Evolutionary conservation across 2,113 vertebrate genomes (phyloP).

Genomic region (Colius striatus): DNA sequence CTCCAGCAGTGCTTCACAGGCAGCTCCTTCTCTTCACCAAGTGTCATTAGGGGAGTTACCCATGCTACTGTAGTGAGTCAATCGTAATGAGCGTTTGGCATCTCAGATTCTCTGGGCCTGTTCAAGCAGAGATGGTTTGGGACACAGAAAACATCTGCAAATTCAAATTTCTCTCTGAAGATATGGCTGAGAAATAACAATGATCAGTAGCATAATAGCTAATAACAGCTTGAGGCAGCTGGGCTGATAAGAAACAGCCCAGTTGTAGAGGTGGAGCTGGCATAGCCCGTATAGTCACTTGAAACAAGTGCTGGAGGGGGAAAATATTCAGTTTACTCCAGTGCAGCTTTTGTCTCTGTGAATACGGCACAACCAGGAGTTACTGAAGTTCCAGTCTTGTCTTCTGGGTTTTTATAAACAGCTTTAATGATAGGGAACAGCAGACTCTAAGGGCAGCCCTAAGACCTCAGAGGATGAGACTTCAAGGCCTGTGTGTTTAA

Average conservation of each 20-base stretch:
- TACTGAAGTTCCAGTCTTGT: neutral
- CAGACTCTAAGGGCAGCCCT: neutral
- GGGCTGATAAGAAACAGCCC: neutral
- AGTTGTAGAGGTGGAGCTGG: neutral
- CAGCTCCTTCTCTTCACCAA: neutral
- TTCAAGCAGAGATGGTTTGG: neutral
- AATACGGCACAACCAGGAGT: neutral
- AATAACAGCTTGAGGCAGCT: constrained; percentile 8
- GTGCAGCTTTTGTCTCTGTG: neutral
- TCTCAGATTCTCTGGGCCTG: neutral
- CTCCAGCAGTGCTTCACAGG: neutral
- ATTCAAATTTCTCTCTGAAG: neutral
- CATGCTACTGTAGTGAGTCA: neutral
- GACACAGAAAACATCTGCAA: neutral
- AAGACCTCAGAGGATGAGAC: neutral
- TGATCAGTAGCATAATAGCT: neutral
- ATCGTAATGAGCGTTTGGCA: neutral
- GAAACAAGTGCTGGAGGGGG: neutral
- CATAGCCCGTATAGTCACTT: neutral
- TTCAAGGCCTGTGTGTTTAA: neutral
- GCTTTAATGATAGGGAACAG: neutral
- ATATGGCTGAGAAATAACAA: neutral
- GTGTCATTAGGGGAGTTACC: neutral
- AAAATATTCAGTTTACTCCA: neutral
- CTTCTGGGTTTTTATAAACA: neutral